Conservation (phyloP, 1,140 invertebrate species). For the Bursaphelenchus mucronatus region DNA sequence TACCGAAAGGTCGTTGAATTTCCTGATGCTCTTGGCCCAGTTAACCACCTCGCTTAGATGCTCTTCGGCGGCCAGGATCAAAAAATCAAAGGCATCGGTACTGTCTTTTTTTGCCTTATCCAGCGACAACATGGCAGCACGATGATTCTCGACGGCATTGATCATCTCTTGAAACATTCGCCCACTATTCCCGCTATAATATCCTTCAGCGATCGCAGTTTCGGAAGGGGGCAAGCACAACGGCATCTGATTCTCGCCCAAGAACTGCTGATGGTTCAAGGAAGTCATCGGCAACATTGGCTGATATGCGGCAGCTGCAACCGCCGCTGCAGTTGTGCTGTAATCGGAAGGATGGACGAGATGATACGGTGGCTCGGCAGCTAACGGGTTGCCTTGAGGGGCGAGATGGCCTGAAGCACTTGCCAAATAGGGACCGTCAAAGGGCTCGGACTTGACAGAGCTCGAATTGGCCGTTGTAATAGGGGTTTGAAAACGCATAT, state of each 20-base stretch:
- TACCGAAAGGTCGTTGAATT: constrained; percentile 13
- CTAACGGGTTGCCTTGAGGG: constrained; percentile 14
- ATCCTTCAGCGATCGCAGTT: constrained; percentile 39
- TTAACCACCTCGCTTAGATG: constrained; percentile 16
- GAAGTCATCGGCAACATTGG: constrained; percentile 23
- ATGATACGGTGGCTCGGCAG: constrained; percentile 22
- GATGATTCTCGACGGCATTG: background rate
- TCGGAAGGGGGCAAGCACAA: constrained; percentile 42
- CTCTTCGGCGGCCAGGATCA: constrained; percentile 10
- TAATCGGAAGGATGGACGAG: constrained; percentile 18
- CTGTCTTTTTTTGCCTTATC: background rate
- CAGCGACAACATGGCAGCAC: background rate
- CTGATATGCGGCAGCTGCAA: constrained; percentile 14
- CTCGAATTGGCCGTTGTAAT: background rate
- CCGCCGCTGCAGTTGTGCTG: background rate
- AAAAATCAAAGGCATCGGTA: constrained; percentile 8
- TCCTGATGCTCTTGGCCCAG: constrained; percentile 26
- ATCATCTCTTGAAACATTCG: constrained; percentile 8
- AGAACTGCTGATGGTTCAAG: constrained; percentile 13
- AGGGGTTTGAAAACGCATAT: background rate
- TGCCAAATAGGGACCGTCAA: constrained; percentile 6
- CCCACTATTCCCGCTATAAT: background rate
- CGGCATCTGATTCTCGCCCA: constrained; percentile 33
- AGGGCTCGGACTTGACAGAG: constrained; percentile 15
- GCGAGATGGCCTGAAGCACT: constrained; percentile 16